Evolutionary conservation across 2,888 invertebrate genomes (phyloP).

Genomic region (Drosophila imparisetae): DNA sequence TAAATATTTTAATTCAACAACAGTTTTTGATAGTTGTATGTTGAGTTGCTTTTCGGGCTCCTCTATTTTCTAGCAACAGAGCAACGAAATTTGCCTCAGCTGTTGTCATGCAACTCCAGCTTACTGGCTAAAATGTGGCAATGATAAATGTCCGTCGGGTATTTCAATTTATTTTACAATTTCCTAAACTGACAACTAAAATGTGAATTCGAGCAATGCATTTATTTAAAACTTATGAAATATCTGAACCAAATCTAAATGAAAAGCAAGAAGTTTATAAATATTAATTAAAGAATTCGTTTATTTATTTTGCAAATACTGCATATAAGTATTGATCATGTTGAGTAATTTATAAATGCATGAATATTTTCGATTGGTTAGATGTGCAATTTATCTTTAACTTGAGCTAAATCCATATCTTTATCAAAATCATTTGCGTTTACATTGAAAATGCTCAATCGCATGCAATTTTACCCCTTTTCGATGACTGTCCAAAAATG

Average conservation of each 20-base stretch:
- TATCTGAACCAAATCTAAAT: slow-evolving; percentile 20
- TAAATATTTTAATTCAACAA: slow-evolving; percentile 73
- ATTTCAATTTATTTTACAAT: slow-evolving; percentile 75
- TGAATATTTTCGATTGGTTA: not conserved
- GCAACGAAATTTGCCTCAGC: slow-evolving; percentile 30
- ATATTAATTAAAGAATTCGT: slow-evolving; percentile 5
- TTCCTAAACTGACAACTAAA: slow-evolving; percentile 54
- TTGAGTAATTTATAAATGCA: not conserved
- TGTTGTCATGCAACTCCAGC: slow-evolving; percentile 26
- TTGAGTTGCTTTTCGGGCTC: slow-evolving; percentile 7
- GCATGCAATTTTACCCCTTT: slow-evolving; percentile 14
- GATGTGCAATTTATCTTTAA: not conserved
- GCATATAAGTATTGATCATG: slow-evolving; percentile 1
- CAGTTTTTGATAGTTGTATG: slow-evolving; percentile 75
- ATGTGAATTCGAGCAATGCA: slow-evolving; percentile 32
- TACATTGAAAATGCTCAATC: slow-evolving; percentile 1
- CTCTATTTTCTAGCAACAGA: not conserved
- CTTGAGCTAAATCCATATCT: not conserved
- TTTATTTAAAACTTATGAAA: slow-evolving; percentile 18
- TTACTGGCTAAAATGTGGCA: slow-evolving; percentile 25
- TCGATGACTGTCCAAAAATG: slow-evolving; percentile 24
- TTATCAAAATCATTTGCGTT: not conserved
- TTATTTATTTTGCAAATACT: not conserved
- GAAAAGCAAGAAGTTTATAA: slow-evolving; percentile 3
- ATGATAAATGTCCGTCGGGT: slow-evolving; percentile 61